Evolutionary conservation across 1,140 invertebrate species (phyloP).

Genomic region (Drosophila tani): DNA sequence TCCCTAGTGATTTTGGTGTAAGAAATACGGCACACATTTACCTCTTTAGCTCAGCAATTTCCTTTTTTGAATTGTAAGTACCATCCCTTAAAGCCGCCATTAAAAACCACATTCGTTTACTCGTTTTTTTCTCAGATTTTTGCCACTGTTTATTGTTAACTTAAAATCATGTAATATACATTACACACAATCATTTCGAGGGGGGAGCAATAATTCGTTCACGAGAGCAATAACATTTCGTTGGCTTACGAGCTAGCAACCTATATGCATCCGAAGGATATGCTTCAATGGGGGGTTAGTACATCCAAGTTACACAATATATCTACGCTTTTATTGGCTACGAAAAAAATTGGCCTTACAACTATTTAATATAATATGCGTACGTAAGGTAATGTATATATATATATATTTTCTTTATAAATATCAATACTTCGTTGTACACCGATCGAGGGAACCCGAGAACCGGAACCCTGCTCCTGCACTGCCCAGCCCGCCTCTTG

Average conservation of each 20-base stretch:
- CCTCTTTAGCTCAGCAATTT: no score
- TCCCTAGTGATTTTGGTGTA: no score
- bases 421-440: conserved; percentile 78
- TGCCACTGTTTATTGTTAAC: conserved; percentile 7
- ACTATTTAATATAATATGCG: conserved; percentile 71
- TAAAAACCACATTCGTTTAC: conserved; percentile 1
- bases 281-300: conserved; percentile 36
- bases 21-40: no score
- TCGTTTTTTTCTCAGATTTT: conserved; percentile 20
- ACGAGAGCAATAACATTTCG: no score
- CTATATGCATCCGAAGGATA: conserved; percentile 12
- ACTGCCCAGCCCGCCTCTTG: conserved; percentile 23
- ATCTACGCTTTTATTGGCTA: conserved; percentile 67
- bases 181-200: no score
- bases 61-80: no score
- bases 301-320: conserved; percentile 44
- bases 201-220: no score
- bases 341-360: conserved; percentile 72
- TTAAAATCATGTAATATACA: no score
- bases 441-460: conserved; percentile 35
- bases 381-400: conserved; percentile 26
- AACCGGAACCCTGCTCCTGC: conserved; percentile 7
- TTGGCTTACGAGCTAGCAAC: conserved; percentile 9
- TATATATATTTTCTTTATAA: conserved; percentile 47
- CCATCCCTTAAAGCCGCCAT: background rate